phyloP scores from a whole-genome alignment of 2,797 vertebrate genomes.

The Fringilla coelebs region DNA sequence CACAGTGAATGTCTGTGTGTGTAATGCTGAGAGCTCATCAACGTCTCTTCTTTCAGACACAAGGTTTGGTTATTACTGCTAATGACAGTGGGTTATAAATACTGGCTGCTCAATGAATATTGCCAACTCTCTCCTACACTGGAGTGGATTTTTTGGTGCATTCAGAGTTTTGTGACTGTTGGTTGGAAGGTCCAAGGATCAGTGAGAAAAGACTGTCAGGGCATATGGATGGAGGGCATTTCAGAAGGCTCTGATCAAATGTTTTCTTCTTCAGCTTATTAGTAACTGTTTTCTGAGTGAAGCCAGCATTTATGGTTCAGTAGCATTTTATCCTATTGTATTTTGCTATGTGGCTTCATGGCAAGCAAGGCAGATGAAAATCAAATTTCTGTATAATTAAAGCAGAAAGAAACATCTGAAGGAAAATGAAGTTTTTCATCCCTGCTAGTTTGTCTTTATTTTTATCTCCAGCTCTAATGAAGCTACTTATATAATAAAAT shows the following conservation, averaged over 20 bases:
- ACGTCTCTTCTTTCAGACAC: not conserved
- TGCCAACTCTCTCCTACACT: accelerated
- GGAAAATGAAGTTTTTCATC: not conserved
- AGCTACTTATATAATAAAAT: not conserved
- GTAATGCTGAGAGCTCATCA: not conserved
- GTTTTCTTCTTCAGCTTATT: not conserved
- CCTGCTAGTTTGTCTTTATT: not conserved
- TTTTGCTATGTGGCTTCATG: not conserved
- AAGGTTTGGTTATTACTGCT: not conserved
- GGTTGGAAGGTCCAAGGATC: not conserved
- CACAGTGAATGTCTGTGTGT: not conserved
- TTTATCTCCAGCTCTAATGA: not conserved
- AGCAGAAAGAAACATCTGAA: not conserved
- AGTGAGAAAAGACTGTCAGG: not conserved
- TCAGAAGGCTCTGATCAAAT: not conserved
- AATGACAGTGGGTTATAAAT: not conserved
- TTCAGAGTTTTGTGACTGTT: not conserved
- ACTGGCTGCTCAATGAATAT: not conserved
- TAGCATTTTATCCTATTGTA: not conserved
- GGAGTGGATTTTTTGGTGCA: not conserved
- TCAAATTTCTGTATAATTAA: not conserved
- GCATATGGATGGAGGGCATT: not conserved
- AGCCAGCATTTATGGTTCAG: not conserved
- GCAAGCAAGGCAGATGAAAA: not conserved
- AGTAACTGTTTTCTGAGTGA: not conserved